Base-by-base conservation (phyloP, 2,113 vertebrate species). In the Nycticryphes semicollaris region DNA sequence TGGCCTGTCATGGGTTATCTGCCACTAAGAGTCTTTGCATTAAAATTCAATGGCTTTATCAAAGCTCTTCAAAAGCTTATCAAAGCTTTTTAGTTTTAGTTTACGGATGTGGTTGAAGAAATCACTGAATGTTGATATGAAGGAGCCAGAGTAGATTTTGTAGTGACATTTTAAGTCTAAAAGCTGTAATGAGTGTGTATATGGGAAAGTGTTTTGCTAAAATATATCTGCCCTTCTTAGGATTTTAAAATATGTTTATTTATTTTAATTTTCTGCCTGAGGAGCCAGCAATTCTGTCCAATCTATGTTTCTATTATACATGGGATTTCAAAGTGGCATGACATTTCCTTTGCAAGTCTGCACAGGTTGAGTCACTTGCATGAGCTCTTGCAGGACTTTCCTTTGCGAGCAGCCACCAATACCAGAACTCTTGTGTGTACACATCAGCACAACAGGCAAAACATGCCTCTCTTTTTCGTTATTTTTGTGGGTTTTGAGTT, bases 11-110 rank as follows among this genome's bases (percentile, higher is more conserved):
- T 37, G 64, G 25, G 22, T 69, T 72, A 45, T 82, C 66, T 60
- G 57, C 41, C 66, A 79, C 33, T 72, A 68, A 13, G 20, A 73
- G 23, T 68, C 48, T 89, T 53, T 73, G 39, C 31, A 41, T 91
- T 81, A 54, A 84, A 88, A 66, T 12, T 64, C 31, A 21, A 0
- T 54, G 66, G 23, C 64, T 91, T 94, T 84, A 33, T 27, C 41
- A 54, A 72, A 92, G 12, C 31, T 91, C 73, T 84, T n/a, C n/a
- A n/a, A n/a, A n/a, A n/a, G 18, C 56, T 91, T 84, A n/a, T n/a
- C n/a, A n/a, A 62, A 89, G 66, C 17, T 75, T 39, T 39, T 39
- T 81, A 84, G 56, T 53, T 39, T 5, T 74, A 82, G 33, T 78
- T 84, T 79, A 30, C 69, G 72, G 85, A 28, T 7, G 10, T 78